These are phyloP conservation scores for Magallana ariakensis DNA, from an alignment of 1,140 invertebrate species.

Conservation along the genomic window DNA sequence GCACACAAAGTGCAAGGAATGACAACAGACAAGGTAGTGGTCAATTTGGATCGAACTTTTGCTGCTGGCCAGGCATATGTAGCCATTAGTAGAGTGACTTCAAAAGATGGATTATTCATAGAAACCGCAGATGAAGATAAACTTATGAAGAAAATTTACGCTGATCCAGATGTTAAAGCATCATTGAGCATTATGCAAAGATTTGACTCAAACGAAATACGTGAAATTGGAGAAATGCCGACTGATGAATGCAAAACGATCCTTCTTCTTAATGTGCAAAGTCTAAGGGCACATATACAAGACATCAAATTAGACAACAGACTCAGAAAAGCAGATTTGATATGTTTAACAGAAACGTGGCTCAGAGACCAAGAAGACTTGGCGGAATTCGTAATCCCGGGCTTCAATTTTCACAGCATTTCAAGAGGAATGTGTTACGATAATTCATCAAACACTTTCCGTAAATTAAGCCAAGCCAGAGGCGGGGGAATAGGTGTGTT, in stretches of 20 bases:
- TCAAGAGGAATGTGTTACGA: neutral
- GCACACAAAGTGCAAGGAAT: slow-evolving; percentile 34
- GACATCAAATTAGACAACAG: neutral
- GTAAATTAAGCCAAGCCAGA: neutral
- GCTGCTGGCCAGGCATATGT: slow-evolving; percentile 44
- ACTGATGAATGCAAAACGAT: neutral
- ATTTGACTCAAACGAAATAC: neutral
- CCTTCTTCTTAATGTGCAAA: neutral
- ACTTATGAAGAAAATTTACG: slow-evolving; percentile 1
- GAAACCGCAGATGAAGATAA: neutral
- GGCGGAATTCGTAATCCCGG: neutral
- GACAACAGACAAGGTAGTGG: slow-evolving; percentile 15
- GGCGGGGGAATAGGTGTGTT: neutral
- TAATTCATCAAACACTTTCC: neutral
- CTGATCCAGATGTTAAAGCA: neutral
- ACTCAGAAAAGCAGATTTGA: neutral
- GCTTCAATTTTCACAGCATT: neutral
- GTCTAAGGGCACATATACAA: neutral
- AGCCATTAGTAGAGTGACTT: slow-evolving; percentile 39
- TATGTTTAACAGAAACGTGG: slow-evolving; percentile 42
- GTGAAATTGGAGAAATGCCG: neutral
- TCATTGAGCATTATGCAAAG: neutral
- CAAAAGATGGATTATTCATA: slow-evolving; percentile 27
- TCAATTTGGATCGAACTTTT: slow-evolving; percentile 38
- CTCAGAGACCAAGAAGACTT: neutral